Evolutionary conservation across 2,113 vertebrate species (phyloP).

Genomic region (Gambusia holbrooki): DNA sequence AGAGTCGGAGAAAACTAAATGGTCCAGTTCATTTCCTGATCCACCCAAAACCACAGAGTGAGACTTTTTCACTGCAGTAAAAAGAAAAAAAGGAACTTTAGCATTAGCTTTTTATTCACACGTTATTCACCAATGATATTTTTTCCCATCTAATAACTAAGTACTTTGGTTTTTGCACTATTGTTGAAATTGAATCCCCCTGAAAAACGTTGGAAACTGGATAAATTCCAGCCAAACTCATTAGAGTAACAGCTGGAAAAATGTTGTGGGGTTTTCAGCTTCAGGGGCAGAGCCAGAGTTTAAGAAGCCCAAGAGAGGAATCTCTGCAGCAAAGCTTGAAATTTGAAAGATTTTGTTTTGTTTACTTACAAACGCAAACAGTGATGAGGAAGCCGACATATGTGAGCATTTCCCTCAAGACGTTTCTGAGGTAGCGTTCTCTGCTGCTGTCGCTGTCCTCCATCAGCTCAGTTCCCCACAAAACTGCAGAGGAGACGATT

Average conservation of each 20-base stretch:
- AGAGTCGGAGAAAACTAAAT: constrained; percentile 29
- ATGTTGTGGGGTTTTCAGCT: constrained; percentile 1
- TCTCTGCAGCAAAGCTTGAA: not conserved
- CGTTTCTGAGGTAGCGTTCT: constrained; percentile 90
- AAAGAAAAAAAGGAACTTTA: constrained; percentile 18
- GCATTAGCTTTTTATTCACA: constrained; percentile 24
- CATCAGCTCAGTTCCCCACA: constrained; percentile 97
- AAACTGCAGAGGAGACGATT: constrained; percentile 78
- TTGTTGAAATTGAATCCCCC: constrained; percentile 5
- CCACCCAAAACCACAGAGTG: constrained; percentile 70
- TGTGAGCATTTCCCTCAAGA: constrained; percentile 90
- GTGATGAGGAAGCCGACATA: constrained; percentile 90
- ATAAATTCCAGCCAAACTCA: constrained; percentile 16
- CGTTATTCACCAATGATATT: not conserved
- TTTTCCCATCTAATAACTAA: constrained; percentile 4
- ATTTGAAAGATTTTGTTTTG: not conserved
- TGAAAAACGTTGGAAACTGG: constrained; percentile 1
- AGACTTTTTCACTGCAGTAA: constrained; percentile 43
- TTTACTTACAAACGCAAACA: constrained; percentile 90
- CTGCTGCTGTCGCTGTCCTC: constrained; percentile 89
- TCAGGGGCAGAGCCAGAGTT: constrained; percentile 2
- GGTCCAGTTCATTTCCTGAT: constrained; percentile 58
- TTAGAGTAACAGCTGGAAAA: constrained; percentile 41
- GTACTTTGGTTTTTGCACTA: not conserved
- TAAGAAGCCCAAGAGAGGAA: not conserved